Evolutionary conservation across 2,113 vertebrate genomes (phyloP).

Genomic region (Crotophaga sulcirostris): DNA sequence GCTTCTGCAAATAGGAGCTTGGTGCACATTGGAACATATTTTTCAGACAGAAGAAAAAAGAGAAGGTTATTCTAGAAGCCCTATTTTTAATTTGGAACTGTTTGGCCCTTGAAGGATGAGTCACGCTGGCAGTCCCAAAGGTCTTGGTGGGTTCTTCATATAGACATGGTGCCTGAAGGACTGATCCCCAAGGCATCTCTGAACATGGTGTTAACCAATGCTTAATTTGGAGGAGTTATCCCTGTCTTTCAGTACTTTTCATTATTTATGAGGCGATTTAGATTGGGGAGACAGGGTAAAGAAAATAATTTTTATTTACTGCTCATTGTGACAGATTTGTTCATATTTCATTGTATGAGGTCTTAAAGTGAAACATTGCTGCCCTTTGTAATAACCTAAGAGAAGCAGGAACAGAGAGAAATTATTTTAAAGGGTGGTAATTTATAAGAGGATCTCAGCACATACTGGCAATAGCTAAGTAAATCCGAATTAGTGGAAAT

Average conservation of each 20-base stretch:
- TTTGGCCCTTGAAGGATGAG: not conserved
- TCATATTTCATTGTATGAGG: not conserved
- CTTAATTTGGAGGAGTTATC: not conserved
- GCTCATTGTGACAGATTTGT: not conserved
- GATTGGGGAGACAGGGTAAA: not conserved
- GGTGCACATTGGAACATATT: not conserved
- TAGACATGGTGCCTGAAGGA: not conserved
- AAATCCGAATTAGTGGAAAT: conserved; percentile 2
- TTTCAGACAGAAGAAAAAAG: not conserved
- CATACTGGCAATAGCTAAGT: not conserved
- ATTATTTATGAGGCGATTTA: not conserved
- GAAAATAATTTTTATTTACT: not conserved
- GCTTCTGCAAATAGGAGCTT: not conserved
- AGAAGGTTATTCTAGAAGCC: not conserved
- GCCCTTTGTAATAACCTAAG: not conserved
- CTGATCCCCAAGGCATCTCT: not conserved
- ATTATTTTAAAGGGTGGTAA: not conserved
- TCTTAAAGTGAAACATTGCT: not conserved
- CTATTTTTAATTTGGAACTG: not conserved
- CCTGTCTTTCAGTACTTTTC: not conserved
- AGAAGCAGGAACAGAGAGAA: not conserved
- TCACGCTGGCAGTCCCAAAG: not conserved
- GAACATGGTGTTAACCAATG: not conserved
- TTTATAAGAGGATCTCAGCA: conserved; percentile 24
- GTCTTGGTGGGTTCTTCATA: not conserved